Evolutionary conservation across 2,888 invertebrate species (phyloP).

Genomic region (Erynnis tages): DNA sequence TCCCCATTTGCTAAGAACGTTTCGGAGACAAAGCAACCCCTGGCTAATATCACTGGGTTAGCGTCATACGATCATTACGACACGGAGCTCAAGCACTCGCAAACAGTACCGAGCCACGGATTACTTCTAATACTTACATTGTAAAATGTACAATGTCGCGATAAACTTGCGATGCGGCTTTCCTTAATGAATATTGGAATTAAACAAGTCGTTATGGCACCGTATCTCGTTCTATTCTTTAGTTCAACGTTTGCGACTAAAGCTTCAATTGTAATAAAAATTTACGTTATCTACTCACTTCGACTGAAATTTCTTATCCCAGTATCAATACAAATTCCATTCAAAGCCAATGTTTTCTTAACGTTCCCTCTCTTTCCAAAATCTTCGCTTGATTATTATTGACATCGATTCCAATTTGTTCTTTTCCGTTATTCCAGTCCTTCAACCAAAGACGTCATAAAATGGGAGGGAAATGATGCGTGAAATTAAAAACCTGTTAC

Average conservation of each 20-base stretch:
- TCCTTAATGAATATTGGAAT: constrained; percentile 40
- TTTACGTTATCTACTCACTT: background rate
- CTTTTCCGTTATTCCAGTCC: constrained; percentile 21
- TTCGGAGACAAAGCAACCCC: constrained; percentile 26
- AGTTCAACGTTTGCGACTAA: background rate
- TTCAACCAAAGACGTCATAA: constrained; percentile 25
- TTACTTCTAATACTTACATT: constrained; percentile 33
- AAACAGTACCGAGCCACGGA: constrained; percentile 22
- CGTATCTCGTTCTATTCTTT: background rate
- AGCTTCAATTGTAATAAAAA: background rate
- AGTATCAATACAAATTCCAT: background rate
- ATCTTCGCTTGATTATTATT: constrained; percentile 18
- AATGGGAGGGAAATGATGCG: constrained; percentile 23
- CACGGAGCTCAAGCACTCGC: constrained; percentile 11
- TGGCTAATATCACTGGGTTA: constrained; percentile 29
- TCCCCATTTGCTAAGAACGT: constrained; percentile 31
- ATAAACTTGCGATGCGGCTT: constrained; percentile 34
- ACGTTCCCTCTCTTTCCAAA: constrained; percentile 4
- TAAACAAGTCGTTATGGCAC: constrained; percentile 38
- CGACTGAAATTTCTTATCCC: background rate
- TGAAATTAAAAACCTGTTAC: constrained; percentile 28
- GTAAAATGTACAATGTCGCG: constrained; percentile 33
- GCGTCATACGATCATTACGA: constrained; percentile 30
- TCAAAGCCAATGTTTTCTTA: constrained; percentile 1
- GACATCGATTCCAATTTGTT: constrained; percentile 23